Percentiles rank a stretch among this genome's conserved stretches.
Conservation (phyloP, 2,888 invertebrate genomes). For the Drosophila neutralis region DNA sequence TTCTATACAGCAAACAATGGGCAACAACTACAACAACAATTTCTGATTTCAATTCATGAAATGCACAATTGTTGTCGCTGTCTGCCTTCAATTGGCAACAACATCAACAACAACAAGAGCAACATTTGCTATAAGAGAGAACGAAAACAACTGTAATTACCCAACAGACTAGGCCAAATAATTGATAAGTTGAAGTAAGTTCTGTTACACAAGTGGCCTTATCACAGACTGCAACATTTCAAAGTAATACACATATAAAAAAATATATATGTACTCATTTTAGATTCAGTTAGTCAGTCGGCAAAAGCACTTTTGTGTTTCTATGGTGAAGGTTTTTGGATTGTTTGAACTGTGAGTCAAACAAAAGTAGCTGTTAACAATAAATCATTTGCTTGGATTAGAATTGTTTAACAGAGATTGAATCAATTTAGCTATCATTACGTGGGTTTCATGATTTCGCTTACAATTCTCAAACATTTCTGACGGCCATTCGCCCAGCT, state of each 20-base stretch:
- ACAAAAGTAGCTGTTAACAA: conserved; percentile 4
- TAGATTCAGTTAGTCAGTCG: neutral
- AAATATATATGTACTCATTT: neutral
- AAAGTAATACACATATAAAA: neutral
- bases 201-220: conserved; percentile 33
- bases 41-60: conserved; percentile 72
- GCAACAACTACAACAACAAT: conserved; percentile 33
- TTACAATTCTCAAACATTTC: conserved; percentile 1
- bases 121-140: conserved; percentile 1
- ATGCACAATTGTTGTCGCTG: conserved; percentile 78
- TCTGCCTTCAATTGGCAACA: conserved; percentile 47
- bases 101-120: conserved; percentile 29
- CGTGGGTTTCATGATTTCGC: neutral
- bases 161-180: conserved; percentile 25
- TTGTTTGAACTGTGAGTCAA: conserved; percentile 30
- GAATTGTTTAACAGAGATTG: neutral
- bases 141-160: conserved; percentile 50
- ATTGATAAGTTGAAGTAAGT: conserved; percentile 40
- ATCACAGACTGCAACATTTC: conserved; percentile 28
- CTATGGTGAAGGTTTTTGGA: conserved; percentile 1
- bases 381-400: conserved; percentile 7
- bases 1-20: conserved; percentile 67
- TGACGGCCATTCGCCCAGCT: neutral
- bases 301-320: neutral
- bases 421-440: neutral